Evolutionary conservation across 2,113 vertebrate genomes (phyloP), one percentile per base, ranked within the genome.

Genomic region (Rafetus swinhoei): DNA sequence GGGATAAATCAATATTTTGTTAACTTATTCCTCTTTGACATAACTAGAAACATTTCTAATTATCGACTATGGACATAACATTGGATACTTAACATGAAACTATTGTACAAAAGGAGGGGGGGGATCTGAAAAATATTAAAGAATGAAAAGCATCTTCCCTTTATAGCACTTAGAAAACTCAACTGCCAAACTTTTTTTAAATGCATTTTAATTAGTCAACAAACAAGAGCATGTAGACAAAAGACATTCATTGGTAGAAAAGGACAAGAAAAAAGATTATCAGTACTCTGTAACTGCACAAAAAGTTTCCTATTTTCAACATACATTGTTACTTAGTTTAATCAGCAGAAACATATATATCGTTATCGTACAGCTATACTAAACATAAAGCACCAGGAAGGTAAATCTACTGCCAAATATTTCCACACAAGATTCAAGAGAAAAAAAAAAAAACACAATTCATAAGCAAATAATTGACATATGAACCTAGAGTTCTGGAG

Each of bases 31-130:
- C 39, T 82, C 76, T 76, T 3, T 5, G 45, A 50, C 77, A 0
- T 21, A 92, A 88, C 54, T 13, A 92, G 95, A 55, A 84, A 90
- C 92, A 95, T 81, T 91, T n/a, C 82, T 88, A 91, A 69, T 60
- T 62, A 27, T 54, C 29, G 9, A 81, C 60, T 74, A 69, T 0
- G 2, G 87, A 76, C 29, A 65, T 81, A 82, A 82, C 8, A 82
- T 84, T 1, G 3, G 18, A 56, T 85, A 15, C 57, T 82, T 39
- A 87, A 88, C 81, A 65, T 65, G 53, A 15, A 90, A 88, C 24
- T 54, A 69, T n/a, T 13, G 82, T 9, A 56, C 9, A 55, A 32
- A 90, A 7, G 59, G 69, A 11, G 82, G 6, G 5, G 3, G 11
- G 72, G 13, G 4, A 45, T 62, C 45, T 92, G 76, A 84, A 81